Conservation (phyloP, 2,113 vertebrate genomes). For the Burhinus bistriatus region DNA sequence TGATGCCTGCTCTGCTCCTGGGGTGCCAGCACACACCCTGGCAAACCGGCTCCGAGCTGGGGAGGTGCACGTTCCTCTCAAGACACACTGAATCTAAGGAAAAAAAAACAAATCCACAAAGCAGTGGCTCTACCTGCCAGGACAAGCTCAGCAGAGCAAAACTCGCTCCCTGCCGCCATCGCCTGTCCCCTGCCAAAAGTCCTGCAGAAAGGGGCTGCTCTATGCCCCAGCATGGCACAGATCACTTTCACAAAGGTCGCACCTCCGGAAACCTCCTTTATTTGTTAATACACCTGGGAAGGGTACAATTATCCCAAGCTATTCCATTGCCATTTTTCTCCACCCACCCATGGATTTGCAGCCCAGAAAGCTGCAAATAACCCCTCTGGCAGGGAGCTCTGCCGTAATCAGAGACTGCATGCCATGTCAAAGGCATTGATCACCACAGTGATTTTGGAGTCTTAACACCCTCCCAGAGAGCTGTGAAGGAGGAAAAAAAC, state of each 20-base stretch:
- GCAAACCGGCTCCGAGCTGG: background rate
- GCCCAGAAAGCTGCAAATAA: background rate
- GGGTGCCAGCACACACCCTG: background rate
- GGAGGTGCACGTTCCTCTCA: background rate
- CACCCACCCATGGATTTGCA: background rate
- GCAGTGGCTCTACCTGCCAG: background rate
- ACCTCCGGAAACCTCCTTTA: background rate
- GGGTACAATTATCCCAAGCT: background rate
- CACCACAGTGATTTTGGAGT: background rate
- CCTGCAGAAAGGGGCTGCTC: no score
- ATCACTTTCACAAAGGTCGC: rapidly evolving
- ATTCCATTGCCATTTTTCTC: background rate
- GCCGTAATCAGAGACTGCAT: background rate
- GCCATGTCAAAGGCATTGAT: background rate
- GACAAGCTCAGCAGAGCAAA: background rate
- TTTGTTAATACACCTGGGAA: background rate
- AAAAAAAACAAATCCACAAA: background rate
- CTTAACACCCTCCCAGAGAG: background rate
- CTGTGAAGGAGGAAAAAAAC: background rate
- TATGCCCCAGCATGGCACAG: no score
- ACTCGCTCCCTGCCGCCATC: background rate
- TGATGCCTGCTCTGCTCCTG: rapidly evolving
- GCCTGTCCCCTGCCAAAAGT: background rate
- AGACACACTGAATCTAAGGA: background rate
- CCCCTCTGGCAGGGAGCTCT: background rate